Base-by-base conservation (phyloP, 1,140 invertebrate species). In the Caenorhabditis brenneri region DNA sequence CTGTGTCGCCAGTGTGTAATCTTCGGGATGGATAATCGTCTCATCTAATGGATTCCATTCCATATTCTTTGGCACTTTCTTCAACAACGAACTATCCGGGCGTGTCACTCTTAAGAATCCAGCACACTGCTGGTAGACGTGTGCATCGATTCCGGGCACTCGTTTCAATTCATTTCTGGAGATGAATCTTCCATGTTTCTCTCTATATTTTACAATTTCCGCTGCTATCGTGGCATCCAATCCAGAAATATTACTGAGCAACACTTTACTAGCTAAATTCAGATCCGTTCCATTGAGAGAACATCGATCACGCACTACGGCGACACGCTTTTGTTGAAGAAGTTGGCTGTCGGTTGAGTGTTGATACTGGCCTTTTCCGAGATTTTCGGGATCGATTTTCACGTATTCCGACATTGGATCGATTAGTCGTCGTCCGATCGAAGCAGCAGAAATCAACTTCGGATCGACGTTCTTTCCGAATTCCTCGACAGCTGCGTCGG, bases 271-370 rank as follows among this genome's bases (percentile, higher is more conserved):
- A 1, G 95, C 94, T 0, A 94, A 95, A 91, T 97, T 97, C 1
- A 97, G 89, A 90, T 97, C 95, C 0, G 96, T 95, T 1, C 96
- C 96, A 0, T 96, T 95, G 91, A 95, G 95, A 92, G 95, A 96
- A 6, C 96, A 95, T 90, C 95, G 95, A 89, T 96, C 95, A 49
- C 91, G 91, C 24, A 93, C 91, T 9, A 93, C 93, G 86, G 94
- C 94, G 86, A 95, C 94, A 15, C 97, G 91, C 0, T 94, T 93
- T 24, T 93, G 91, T 24, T 94, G 93, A 1, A 97, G 90, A 88
- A 94, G 93, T 88, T 94, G 94, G 83, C 95, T 94, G 1, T 94
- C 93, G 16, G 97, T 92, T 91, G 97, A 96, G 90, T 97, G 95
- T 91, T 97, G 95, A 6, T 87, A 85, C 53, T 55, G 85, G 46